Evolutionary conservation across 1,140 invertebrate genomes (phyloP), one percentile per base, ranked within the genome.

Genomic region (Drosophila oshimai): DNA sequence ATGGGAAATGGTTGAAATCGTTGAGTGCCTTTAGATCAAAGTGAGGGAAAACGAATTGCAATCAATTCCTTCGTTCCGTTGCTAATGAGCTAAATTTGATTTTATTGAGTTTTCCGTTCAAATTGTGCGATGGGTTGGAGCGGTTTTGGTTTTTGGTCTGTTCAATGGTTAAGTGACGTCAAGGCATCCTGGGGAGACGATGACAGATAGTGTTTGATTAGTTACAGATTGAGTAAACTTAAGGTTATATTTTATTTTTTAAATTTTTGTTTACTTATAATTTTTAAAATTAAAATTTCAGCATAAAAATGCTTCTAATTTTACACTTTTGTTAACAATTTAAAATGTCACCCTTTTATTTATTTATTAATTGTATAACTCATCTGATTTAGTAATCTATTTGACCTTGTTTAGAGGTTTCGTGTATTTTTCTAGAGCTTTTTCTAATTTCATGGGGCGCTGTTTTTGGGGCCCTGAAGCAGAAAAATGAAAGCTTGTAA

Each of bases 51-150:
- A 84, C 67, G 71, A 80, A 80, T 86, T 80, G 81, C 80, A 69
- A 86, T 87, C 81, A 86, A 86, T 86, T 75, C 72, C 39, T 65
- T 18, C 33, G 41, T 49, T 65, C 57, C 70, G 75, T 65, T 76
- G 71, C 81, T 86, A 86, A 86, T 86, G 81, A 86, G 80, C 67
- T 79, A 80, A 86, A 86, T 80, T 84, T 86, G 72, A 84, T 86
- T 86, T 87, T 73, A 84, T 86, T 80, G 53, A 86, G 65, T 84
- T 78, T 71, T 61, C 44, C 41, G 22, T 31, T 37, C 57, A 37
- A 45, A 67, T 44, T 65, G 41, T 20, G 18, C 7, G 46, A 37
- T 51, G 31, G 22, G 20, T 41, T 31, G 22, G 22, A 31, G 37
- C 12, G 17, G 31, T 33, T 26, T 22, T 65, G 28, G 24, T 50